phyloP scores from a whole-genome alignment of 2,888 invertebrate species.

The Cantharis nigra region DNA sequence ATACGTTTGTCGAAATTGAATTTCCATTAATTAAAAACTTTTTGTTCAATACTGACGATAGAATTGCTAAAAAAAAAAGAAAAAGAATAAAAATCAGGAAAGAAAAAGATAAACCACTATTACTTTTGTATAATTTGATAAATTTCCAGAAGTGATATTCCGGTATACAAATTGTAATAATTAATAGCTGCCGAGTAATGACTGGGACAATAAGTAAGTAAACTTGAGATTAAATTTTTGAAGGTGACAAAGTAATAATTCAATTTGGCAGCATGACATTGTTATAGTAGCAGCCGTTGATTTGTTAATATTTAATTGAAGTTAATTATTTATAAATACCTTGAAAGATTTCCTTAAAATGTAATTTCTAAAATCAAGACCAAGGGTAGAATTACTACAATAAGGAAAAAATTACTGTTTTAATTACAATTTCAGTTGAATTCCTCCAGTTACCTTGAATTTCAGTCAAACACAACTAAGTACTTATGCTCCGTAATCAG shows the following conservation, averaged over 20 bases:
- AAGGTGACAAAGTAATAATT: neutral
- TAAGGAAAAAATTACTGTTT: neutral
- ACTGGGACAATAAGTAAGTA: neutral
- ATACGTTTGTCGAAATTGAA: slow-evolving; percentile 44
- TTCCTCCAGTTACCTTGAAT: neutral
- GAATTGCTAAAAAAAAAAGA: slow-evolving; percentile 41
- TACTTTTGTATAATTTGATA: neutral
- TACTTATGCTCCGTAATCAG: neutral
- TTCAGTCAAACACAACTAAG: neutral
- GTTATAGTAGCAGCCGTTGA: neutral
- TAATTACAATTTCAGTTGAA: neutral
- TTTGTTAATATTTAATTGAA: neutral
- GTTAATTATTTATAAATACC: neutral
- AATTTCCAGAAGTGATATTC: neutral
- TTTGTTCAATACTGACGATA: slow-evolving; percentile 43
- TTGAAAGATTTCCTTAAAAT: neutral
- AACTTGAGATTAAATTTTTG: neutral
- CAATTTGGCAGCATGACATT: neutral
- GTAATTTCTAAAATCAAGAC: neutral
- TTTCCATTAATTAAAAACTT: slow-evolving; percentile 34
- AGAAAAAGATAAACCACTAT: neutral
- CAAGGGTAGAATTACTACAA: neutral
- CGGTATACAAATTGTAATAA: neutral
- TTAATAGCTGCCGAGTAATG: neutral
- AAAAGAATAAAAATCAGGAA: neutral